Conservation (phyloP, 2,888 invertebrate genomes). For the Coenonympha glycerion region DNA sequence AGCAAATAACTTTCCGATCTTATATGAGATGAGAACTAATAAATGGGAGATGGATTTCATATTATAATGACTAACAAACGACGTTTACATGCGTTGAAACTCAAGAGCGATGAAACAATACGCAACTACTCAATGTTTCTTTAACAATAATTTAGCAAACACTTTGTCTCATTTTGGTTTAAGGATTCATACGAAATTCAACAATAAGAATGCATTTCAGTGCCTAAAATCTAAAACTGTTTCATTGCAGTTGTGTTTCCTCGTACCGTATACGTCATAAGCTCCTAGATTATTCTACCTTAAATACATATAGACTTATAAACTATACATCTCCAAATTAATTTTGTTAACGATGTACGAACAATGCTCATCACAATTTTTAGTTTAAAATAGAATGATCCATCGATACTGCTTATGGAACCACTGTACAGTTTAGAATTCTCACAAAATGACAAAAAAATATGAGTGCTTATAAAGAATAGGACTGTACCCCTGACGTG, state of each 20-base stretch:
- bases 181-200: too few relatives aligned
- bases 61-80: constrained; percentile 27
- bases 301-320: neutral
- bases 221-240: too few relatives aligned
- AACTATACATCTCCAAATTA: neutral
- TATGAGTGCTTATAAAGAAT: neutral
- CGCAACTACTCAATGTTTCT: too few relatives aligned
- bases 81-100: constrained; percentile 4
- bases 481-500: too few relatives aligned
- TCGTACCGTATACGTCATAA: neutral
- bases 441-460: neutral
- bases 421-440: neutral
- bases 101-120: constrained; percentile 1
- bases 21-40: constrained; percentile 66
- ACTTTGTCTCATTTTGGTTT: too few relatives aligned
- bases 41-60: constrained; percentile 55
- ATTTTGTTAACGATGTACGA: neutral
- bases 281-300: neutral
- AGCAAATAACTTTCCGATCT: constrained; percentile 68
- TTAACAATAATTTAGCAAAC: too few relatives aligned
- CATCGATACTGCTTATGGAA: too few relatives aligned
- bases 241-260: constrained; percentile 5
- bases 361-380: too few relatives aligned
- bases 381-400: too few relatives aligned
- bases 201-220: too few relatives aligned